A percentile compares a stretch with the other conserved stretches of the same genome.
Evolutionary conservation across 2,888 invertebrate genomes (phyloP).

Genomic region (Eretmocerus hayati): DNA sequence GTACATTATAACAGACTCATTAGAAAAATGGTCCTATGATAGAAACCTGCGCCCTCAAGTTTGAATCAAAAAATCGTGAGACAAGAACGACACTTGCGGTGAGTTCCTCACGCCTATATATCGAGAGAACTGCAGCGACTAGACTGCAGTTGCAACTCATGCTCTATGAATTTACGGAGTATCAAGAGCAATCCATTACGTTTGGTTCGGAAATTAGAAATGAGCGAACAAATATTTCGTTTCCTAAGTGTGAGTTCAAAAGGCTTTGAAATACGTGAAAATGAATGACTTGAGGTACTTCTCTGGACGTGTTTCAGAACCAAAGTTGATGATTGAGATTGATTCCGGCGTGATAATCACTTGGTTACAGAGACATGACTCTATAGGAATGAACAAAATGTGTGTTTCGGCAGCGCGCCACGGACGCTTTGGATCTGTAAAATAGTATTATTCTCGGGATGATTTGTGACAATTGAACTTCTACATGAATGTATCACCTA

Average conservation of each 20-base stretch:
- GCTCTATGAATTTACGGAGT: not conserved
- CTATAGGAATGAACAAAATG: too few species aligned
- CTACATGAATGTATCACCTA: too few species aligned
- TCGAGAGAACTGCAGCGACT: not conserved
- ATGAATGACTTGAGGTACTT: not conserved
- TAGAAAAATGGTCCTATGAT: not conserved
- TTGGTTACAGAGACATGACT: too few species aligned
- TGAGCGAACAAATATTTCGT: not conserved
- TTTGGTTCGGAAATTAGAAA: not conserved
- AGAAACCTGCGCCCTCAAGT: not conserved
- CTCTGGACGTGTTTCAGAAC: not conserved
- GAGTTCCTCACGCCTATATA: not conserved
- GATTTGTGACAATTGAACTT: too few species aligned
- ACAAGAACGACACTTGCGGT: not conserved
- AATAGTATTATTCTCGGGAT: too few species aligned
- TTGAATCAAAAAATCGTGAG: slow-evolving; percentile 1
- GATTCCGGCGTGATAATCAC: too few species aligned
- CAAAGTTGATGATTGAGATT: not conserved
- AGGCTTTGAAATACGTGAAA: not conserved
- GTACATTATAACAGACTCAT: not conserved
- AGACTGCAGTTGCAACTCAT: not conserved
- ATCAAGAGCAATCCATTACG: not conserved
- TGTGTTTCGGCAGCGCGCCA: too few species aligned
- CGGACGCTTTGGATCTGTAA: too few species aligned
- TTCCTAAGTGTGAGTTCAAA: not conserved